phyloP scores from a whole-genome alignment of 2,113 vertebrate genomes.

The Cynopterus brachyotis region DNA sequence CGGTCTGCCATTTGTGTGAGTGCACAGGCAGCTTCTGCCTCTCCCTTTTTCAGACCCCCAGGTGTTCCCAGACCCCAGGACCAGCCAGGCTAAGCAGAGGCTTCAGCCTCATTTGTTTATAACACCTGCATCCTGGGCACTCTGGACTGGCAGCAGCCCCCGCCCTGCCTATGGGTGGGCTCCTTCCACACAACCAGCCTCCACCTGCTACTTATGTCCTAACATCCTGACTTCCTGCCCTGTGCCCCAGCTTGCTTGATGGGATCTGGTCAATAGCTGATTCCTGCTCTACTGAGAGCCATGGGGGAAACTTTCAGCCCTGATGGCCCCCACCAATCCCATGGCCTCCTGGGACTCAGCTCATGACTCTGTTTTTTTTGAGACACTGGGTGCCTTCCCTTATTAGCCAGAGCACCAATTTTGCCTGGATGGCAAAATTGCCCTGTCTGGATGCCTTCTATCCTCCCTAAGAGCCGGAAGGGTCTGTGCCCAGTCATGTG shows the following conservation, averaged over 20 bases:
- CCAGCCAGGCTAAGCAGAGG: neutral
- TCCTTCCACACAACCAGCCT: rapidly evolving
- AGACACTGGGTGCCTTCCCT: neutral
- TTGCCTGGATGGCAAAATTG: no score
- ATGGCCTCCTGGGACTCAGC: neutral
- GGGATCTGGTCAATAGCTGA: neutral
- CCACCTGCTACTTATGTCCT: neutral
- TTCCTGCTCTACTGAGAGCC: neutral
- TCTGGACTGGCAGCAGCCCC: neutral
- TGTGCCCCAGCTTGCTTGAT: neutral
- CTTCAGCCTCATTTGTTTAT: neutral
- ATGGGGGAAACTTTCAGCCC: neutral
- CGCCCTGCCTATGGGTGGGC: neutral
- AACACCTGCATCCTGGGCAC: neutral
- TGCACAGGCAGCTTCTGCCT: neutral
- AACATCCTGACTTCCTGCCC: neutral
- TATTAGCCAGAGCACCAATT: neutral
- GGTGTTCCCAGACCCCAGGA: neutral
- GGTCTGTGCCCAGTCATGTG: rapidly evolving
- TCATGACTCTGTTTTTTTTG: neutral
- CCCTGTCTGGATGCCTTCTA: neutral
- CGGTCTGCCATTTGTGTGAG: neutral
- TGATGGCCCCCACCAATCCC: neutral
- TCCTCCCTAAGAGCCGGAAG: neutral
- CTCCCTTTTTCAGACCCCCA: neutral